Evolutionary conservation across 2,113 vertebrate genomes (phyloP).

Genomic region (human (Homo sapiens)): DNA sequence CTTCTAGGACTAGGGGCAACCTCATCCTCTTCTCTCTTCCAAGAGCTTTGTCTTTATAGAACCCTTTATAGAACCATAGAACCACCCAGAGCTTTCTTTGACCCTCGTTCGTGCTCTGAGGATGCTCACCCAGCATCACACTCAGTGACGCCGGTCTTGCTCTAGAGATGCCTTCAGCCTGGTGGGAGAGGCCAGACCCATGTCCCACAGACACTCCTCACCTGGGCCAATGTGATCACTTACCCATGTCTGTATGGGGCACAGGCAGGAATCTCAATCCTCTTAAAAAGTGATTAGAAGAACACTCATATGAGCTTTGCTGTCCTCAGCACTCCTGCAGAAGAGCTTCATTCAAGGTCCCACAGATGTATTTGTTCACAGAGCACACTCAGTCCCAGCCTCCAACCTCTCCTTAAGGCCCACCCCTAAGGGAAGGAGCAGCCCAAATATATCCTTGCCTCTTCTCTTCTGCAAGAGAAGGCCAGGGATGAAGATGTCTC

Average conservation of each 20-base stretch:
- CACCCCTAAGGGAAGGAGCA: neutral
- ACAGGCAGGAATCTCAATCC: neutral
- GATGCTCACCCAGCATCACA: neutral
- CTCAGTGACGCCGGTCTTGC: neutral
- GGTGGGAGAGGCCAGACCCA: neutral
- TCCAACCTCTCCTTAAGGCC: too few species aligned
- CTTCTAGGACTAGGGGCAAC: neutral
- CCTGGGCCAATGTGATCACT: neutral
- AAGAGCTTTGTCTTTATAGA: neutral
- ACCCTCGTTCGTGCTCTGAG: neutral
- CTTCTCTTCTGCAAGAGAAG: neutral
- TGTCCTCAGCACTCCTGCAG: neutral
- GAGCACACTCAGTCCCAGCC: neutral
- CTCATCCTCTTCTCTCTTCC: too few species aligned
- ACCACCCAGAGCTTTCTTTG: neutral
- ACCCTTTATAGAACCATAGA: too few species aligned
- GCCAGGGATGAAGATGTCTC: neutral
- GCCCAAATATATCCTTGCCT: neutral
- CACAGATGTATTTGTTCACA: neutral
- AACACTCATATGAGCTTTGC: neutral
- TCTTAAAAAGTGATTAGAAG: neutral
- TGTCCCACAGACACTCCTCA: rapidly evolving
- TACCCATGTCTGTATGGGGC: neutral
- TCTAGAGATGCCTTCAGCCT: neutral
- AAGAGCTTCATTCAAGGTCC: too few species aligned